Percentiles rank a stretch among this genome's conserved stretches.
phyloP scores from a whole-genome alignment of 2,113 vertebrate species.

The Myrmophylax atrothorax region DNA sequence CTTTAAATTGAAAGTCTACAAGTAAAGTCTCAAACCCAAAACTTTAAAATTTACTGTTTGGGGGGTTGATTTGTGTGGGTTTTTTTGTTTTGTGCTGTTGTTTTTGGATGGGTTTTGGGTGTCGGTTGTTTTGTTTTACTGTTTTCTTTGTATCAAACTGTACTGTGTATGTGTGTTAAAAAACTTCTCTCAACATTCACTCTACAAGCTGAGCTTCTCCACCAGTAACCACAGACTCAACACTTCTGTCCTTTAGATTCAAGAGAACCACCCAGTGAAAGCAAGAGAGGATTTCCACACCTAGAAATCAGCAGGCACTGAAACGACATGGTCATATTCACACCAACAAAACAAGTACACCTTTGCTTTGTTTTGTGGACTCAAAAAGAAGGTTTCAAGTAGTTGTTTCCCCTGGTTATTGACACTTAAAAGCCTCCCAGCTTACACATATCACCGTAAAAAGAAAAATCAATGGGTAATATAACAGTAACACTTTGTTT shows the following conservation, averaged over 20 bases:
- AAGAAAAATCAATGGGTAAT: background rate
- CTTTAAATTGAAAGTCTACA: background rate
- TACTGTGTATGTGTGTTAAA: background rate
- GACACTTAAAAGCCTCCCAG: background rate
- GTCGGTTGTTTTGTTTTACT: background rate
- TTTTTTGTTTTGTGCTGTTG: background rate
- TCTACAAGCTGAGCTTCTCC: background rate
- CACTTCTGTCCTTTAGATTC: background rate
- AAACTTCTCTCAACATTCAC: background rate
- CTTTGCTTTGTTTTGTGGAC: background rate
- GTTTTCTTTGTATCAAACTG: background rate
- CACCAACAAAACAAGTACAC: background rate
- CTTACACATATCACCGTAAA: background rate
- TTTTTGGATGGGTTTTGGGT: background rate
- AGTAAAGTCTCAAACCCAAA: background rate
- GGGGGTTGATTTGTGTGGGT: background rate
- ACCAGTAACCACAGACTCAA: background rate
- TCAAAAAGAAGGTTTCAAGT: background rate
- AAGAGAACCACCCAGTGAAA: background rate
- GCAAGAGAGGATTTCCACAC: background rate
- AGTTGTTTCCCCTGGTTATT: background rate
- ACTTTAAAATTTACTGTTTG: background rate
- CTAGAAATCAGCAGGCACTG: background rate
- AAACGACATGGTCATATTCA: background rate
- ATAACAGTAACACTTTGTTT: background rate